These are phyloP conservation scores for Proisotoma minuta DNA, from an alignment of 2,888 invertebrate species.

Conservation along the genomic window DNA sequence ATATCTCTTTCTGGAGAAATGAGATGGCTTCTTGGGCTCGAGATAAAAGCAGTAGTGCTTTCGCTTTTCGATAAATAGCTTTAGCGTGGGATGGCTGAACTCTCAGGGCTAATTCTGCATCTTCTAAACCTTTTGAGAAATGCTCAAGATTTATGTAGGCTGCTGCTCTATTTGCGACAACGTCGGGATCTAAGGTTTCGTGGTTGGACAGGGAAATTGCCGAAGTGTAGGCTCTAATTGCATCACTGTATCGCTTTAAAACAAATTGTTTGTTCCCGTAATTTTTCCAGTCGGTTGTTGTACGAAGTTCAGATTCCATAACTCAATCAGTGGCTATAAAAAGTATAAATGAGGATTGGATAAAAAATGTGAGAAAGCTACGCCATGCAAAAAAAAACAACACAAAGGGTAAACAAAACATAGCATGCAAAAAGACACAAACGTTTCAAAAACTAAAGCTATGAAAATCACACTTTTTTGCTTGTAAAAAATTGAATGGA, in stretches of 20 bases:
- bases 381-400: no score
- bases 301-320: neutral
- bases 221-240: constrained; percentile 6
- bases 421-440: no score
- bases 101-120: constrained; percentile 16
- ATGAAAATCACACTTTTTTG: no score
- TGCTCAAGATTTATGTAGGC: constrained; percentile 29
- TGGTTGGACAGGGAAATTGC: neutral
- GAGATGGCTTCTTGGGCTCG: constrained; percentile 21
- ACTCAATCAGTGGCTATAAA: no score
- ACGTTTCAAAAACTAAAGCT: no score
- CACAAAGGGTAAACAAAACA: no score
- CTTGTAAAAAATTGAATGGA: no score
- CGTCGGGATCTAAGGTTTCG: constrained; percentile 16
- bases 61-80: constrained; percentile 28
- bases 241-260: constrained; percentile 7
- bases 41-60: constrained; percentile 24
- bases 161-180: constrained; percentile 32
- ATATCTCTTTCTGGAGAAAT: constrained; percentile 11
- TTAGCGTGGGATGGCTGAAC: constrained; percentile 24
- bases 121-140: constrained; percentile 18
- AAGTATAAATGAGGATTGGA: no score
- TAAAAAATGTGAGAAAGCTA: no score
- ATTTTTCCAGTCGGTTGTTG: constrained; percentile 8
- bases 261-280: constrained; percentile 15